These are phyloP conservation scores for Bathynomus jamesi DNA, from an alignment of 1,140 invertebrate species.

Conservation along the genomic window DNA sequence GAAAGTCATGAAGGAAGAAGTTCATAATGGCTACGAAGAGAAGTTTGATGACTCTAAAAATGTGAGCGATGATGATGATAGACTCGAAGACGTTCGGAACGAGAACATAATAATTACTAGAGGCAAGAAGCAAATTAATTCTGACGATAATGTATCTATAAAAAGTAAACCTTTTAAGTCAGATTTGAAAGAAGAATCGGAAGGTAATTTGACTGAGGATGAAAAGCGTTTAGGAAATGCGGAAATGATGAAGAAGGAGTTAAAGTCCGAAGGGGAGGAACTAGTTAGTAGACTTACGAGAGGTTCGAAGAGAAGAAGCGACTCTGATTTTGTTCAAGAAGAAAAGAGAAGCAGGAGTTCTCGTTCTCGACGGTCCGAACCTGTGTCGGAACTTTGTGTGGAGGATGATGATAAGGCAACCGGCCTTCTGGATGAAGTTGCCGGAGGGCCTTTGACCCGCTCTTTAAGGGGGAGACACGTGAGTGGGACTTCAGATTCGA, in stretches of 20 bases:
- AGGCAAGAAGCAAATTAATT: constrained; percentile 15
- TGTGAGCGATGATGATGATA: constrained; percentile 14
- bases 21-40: not conserved
- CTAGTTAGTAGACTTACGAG: constrained; percentile 19
- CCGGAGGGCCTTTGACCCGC: not conserved
- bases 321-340: constrained; percentile 17
- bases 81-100: constrained; percentile 1
- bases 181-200: too few species aligned
- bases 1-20: not conserved
- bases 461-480: constrained; percentile 17
- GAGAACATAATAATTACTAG: constrained; percentile 4
- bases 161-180: too few species aligned
- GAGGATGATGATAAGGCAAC: constrained; percentile 22
- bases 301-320: constrained; percentile 15
- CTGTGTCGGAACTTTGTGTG: constrained; percentile 8
- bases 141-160: constrained; percentile 9
- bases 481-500: constrained; percentile 28
- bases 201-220: constrained; percentile 1
- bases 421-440: constrained; percentile 17
- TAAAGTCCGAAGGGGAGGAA: constrained; percentile 16
- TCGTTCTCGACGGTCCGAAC: constrained; percentile 11
- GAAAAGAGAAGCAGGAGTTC: constrained; percentile 17
- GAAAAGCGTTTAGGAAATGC: constrained; percentile 15
- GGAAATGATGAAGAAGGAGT: constrained; percentile 12
- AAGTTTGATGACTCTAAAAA: constrained; percentile 8